Base-by-base conservation (phyloP, 92 coral and sea anemone genomes). In the Palythoa grandis region DNA sequence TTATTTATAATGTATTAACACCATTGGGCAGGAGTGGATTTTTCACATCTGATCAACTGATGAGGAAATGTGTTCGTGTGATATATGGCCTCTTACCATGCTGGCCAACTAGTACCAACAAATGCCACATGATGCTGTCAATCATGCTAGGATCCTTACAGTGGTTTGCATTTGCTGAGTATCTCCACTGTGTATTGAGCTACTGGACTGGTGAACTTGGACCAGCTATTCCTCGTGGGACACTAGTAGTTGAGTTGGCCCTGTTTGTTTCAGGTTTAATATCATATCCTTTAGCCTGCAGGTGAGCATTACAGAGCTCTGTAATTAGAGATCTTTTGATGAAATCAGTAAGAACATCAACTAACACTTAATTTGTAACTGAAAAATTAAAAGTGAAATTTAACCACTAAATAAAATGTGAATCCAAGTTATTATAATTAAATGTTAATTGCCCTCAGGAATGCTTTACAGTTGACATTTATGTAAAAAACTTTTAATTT, bases 21-120 rank as follows among this genome's bases (percentile, higher is more conserved):
- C 9, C 19, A 56, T 78, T 24, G 60, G 61, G 37, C 74, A 90
- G 92, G 65, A 53, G 58, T 11, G 69, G 78, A 3, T 69, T 82
- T 52, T 70, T 86, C 52, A 76, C 82, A 52, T 53, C 88, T 14
- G 93, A 90, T 75, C 29, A 39, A 13, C 6, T 90, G 2, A 72
- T 91, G 77, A 73, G 84, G 52, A 43, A 66, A 15, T 24, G 69
- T 23, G 78, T 85, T 35, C 82, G 93, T n/a, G 57, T 91, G 5
- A 78, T 84, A 1, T 91, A 86, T 63, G 93, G 93, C 29, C 75
- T 91, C 60, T 74, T 87, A 11, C 93, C 93, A 0, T 91, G 93
- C 47, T 91, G 93, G 93, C 93, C 93, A 12, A 43, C 17, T 5
- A 82, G 67, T 2, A 53, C 47, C 7, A 87, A 74, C 71, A 82